These are phyloP conservation scores for Gymnarchus niloticus DNA, from an alignment of 2,113 vertebrate genomes.

Conservation along the genomic window DNA sequence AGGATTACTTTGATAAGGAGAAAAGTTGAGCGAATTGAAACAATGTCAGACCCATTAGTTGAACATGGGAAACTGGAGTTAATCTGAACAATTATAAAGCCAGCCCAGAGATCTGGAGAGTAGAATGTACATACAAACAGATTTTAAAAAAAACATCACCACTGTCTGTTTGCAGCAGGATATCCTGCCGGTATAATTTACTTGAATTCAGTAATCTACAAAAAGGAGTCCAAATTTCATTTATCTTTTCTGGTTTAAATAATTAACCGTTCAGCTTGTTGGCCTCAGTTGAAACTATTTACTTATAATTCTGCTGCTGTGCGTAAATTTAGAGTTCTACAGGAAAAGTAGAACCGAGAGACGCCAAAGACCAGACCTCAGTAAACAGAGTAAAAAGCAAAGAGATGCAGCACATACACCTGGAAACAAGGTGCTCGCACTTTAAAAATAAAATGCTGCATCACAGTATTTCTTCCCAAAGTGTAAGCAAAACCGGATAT, in stretches of 20 bases:
- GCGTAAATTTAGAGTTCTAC: background rate
- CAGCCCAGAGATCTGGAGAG: background rate
- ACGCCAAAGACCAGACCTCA: background rate
- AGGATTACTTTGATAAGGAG: too few species aligned
- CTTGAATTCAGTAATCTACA: slow-evolving; percentile 1
- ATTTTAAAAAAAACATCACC: background rate
- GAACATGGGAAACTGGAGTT: background rate
- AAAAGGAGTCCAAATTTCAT: background rate
- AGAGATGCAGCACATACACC: background rate
- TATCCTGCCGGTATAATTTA: slow-evolving; percentile 5
- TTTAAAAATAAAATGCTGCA: background rate
- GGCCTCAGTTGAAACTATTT: background rate
- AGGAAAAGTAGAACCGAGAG: background rate
- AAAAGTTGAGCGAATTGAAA: background rate
- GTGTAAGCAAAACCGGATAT: background rate
- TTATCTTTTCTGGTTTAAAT: background rate
- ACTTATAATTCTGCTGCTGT: background rate
- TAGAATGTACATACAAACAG: background rate
- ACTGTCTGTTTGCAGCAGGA: background rate
- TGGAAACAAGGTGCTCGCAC: background rate
- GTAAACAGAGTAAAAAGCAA: background rate
- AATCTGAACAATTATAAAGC: background rate
- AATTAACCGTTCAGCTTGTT: slow-evolving; percentile 7
- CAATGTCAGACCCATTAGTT: background rate
- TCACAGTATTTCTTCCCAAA: background rate